Percentiles rank a stretch among this genome's conserved stretches.
Evolutionary conservation across 2,797 vertebrate species (phyloP).

Genomic region (Cirrhinus molitorella): DNA sequence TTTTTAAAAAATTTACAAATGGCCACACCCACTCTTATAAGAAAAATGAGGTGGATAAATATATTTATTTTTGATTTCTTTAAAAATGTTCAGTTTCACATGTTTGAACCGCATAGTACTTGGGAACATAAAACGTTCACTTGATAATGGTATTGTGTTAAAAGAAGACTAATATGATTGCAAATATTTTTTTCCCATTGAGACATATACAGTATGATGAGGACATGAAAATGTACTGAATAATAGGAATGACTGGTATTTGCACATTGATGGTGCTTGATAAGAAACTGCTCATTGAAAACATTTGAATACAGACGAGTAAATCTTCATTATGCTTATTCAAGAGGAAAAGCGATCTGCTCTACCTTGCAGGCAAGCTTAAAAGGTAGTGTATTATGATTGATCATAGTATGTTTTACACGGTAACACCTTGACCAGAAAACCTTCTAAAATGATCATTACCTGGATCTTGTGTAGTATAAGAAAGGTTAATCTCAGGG

Average conservation of each 20-base stretch:
- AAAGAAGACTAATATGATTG: background rate
- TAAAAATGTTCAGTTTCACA: background rate
- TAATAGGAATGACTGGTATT: background rate
- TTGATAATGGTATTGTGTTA: background rate
- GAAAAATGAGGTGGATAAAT: too few relatives aligned
- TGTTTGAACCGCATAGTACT: background rate
- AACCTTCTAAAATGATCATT: slow-evolving; percentile 30
- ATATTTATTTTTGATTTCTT: background rate
- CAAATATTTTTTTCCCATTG: background rate
- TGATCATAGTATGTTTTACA: slow-evolving; percentile 38
- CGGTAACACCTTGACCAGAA: slow-evolving; percentile 26
- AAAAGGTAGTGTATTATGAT: slow-evolving; percentile 24
- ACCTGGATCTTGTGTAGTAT: slow-evolving; percentile 38
- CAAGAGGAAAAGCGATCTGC: background rate
- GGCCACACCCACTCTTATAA: too few relatives aligned
- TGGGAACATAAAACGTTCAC: background rate
- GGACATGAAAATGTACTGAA: background rate
- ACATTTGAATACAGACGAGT: slow-evolving; percentile 1
- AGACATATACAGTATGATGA: background rate
- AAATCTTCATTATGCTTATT: slow-evolving; percentile 25
- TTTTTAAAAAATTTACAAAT: too few relatives aligned
- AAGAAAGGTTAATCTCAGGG: slow-evolving; percentile 33
- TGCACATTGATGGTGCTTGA: background rate
- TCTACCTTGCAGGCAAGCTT: slow-evolving; percentile 3
- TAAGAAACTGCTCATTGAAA: slow-evolving; percentile 23